Base-by-base conservation (phyloP, 2,113 vertebrate species). In the Scolopax mira region DNA sequence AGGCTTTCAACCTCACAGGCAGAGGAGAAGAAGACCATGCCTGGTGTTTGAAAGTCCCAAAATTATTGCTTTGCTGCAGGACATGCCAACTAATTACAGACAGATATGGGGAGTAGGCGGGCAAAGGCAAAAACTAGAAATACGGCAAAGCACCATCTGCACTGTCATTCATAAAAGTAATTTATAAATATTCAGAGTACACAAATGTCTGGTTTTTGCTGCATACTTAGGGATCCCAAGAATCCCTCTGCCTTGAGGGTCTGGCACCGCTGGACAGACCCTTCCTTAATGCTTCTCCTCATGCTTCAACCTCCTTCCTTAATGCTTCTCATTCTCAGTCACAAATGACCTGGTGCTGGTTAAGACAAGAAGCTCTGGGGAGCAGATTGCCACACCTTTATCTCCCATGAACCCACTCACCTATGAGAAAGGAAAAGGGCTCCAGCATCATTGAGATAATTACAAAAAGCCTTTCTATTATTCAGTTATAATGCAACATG, bases 181-280 rank as follows among this genome's bases (percentile, higher is more conserved):
- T 61, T 46, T 81, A 31, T 54, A 70, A 83, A 70, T 62, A 85
- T 35, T 77, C 39, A 54, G 58, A 85, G 14, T 30, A 49, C 17
- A 44, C 11, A 83, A 21, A 10, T 85, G 11, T 37, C 33, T 23
- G 6, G 3, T 42, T 10, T 66, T 75, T 93, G 23, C 55, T 86
- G 24, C 2, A 0, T 39, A 31, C 13, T 17, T 2, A 1, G 58
- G 31, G 31, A 54, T 12, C 9, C 4, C 11, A 14, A 11, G 22
- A 58, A 24, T 46, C 14, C 7, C 37, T 54, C 28, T 48, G 54
- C 31, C 62, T 65, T 3, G 1, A 11, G 2, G 18, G 16, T 19
- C 27, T 78, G 10, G 22, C 33, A 35, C 35, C 64, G 48, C 14
- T 64, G 33, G 57, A 13, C 42, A 71, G 41, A 18, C 39, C 30